Evolutionary conservation across 92 coral and sea anemone species (phyloP).

Genomic region (Paragorgia papillata): DNA sequence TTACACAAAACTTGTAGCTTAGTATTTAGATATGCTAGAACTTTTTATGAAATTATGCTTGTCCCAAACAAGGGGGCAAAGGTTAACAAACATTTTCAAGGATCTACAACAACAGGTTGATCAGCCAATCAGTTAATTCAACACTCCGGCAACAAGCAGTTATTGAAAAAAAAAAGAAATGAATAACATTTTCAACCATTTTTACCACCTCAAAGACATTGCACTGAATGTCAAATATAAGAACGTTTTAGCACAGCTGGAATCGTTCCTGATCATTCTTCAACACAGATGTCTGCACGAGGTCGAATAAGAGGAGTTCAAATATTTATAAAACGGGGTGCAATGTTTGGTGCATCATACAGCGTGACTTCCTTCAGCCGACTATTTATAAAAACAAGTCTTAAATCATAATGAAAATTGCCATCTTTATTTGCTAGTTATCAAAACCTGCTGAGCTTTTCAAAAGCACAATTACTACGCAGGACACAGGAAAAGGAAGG

Average conservation of each 20-base stretch:
- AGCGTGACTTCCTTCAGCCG: constrained; percentile 3
- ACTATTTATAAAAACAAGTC: constrained; percentile 27
- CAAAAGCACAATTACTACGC: neutral
- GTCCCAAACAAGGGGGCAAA: too few species aligned
- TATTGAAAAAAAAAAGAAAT: too few species aligned
- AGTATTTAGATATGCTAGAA: too few species aligned
- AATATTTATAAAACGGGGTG: neutral
- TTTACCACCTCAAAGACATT: neutral
- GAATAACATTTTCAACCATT: too few species aligned
- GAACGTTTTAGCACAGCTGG: neutral
- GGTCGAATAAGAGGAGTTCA: neutral
- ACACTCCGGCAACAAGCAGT: too few species aligned
- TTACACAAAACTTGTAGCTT: too few species aligned
- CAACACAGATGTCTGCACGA: neutral
- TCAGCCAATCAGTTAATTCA: too few species aligned
- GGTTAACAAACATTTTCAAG: too few species aligned
- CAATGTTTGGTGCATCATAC: constrained; percentile 24
- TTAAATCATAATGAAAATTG: neutral
- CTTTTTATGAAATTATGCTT: too few species aligned
- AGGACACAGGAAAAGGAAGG: neutral
- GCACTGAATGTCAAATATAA: neutral
- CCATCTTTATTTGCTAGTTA: neutral
- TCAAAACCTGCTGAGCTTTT: neutral
- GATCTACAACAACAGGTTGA: too few species aligned
- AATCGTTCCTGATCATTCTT: neutral